Evolutionary conservation across 2,797 vertebrate genomes (phyloP).

Genomic region (Clarias laeviceps): DNA sequence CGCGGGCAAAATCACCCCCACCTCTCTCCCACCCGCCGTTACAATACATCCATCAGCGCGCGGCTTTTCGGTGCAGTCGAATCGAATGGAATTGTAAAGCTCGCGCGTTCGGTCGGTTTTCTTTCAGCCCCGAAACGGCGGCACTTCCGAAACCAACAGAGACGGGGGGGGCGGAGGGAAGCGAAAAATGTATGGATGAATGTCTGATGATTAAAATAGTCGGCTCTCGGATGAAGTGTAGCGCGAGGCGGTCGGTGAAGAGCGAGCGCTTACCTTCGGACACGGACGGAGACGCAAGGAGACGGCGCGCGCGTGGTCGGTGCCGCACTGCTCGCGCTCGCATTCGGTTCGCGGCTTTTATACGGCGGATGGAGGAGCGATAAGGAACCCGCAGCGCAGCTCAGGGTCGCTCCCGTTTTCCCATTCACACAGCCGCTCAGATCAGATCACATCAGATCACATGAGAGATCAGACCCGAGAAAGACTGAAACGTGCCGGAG

Average conservation of each 20-base stretch:
- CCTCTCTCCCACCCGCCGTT: background rate
- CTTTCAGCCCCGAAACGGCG: background rate
- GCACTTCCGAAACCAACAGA: background rate
- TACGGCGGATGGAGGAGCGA: constrained; percentile 66
- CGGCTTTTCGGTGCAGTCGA: background rate
- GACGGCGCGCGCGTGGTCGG: constrained; percentile 36
- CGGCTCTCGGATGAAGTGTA: background rate
- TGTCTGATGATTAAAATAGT: background rate
- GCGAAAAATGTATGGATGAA: background rate
- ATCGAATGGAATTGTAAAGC: background rate
- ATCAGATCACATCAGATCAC: constrained; percentile 47
- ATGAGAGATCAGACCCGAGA: background rate
- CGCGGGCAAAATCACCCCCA: background rate
- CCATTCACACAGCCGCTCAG: constrained; percentile 69
- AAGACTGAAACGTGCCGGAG: background rate
- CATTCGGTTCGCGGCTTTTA: constrained; percentile 69
- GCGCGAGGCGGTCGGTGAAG: background rate
- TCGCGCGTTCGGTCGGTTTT: background rate
- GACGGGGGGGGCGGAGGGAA: too few species aligned
- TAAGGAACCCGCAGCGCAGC: constrained; percentile 57
- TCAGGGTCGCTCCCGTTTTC: constrained; percentile 60
- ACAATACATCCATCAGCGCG: background rate
- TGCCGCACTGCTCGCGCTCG: constrained; percentile 51
- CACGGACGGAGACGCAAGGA: constrained; percentile 6
- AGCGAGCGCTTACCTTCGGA: constrained; percentile 67